Evolutionary conservation across 2,113 vertebrate genomes (phyloP).

Genomic region (Campylorhamphus procurvoides): DNA sequence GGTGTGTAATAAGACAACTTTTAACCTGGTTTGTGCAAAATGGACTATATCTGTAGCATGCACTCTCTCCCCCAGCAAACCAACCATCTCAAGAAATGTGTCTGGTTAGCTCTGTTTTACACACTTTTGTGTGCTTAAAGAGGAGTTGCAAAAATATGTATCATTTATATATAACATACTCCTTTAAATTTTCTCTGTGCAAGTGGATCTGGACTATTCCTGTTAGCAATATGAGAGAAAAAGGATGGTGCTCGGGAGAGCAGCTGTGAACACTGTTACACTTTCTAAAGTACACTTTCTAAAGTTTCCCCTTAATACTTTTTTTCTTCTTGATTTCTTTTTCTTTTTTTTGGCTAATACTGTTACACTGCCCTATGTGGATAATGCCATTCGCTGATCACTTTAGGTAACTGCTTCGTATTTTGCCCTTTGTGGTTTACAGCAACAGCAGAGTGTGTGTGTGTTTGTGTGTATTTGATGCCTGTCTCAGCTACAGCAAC

Average conservation of each 20-base stretch:
- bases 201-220: background rate
- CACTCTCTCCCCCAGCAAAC: background rate
- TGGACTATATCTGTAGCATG: too few species aligned
- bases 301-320: too few species aligned
- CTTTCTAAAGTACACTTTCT: background rate
- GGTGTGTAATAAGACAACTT: background rate
- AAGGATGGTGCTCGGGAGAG: background rate
- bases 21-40: background rate
- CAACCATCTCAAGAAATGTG: background rate
- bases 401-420: background rate
- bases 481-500: background rate
- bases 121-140: background rate
- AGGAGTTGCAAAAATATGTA: background rate
- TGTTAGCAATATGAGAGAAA: background rate
- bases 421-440: background rate
- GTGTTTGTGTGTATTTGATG: background rate
- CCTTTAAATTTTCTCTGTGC: rapidly evolving
- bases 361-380: background rate
- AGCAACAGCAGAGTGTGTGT: background rate
- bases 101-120: background rate
- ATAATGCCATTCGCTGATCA: background rate
- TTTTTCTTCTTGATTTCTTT: background rate
- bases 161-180: background rate
- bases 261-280: background rate
- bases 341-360: background rate